phyloP scores from a whole-genome alignment of 37 sponge, comb jelly and placozoan species.

The Oopsacas minuta region DNA sequence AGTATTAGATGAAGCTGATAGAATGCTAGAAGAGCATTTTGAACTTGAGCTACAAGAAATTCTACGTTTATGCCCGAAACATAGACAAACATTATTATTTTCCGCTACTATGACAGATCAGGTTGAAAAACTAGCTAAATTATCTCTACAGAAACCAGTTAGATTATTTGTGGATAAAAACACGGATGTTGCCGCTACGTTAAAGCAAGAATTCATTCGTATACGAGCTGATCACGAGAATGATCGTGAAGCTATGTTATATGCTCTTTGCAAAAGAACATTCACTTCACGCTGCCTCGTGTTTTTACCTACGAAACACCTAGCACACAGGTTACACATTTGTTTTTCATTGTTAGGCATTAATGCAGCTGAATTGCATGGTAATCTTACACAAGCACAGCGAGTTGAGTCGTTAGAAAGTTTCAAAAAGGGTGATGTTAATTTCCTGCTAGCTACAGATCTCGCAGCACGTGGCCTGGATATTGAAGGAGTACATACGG shows the following conservation, averaged over 20 bases:
- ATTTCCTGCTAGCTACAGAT: constrained; percentile 82
- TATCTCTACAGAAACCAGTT: constrained; percentile 85
- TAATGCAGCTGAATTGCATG: constrained; percentile 81
- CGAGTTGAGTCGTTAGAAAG: constrained; percentile 71
- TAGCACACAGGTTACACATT: constrained; percentile 69
- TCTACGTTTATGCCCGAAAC: constrained; percentile 59
- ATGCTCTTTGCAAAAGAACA: constrained; percentile 77
- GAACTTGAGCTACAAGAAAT: constrained; percentile 89
- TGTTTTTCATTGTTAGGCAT: constrained; percentile 70
- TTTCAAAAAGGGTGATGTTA: constrained; percentile 66
- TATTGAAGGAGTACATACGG: constrained; percentile 85
- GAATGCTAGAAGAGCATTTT: constrained; percentile 95
- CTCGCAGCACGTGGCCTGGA: constrained; percentile 91
- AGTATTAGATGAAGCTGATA: constrained; percentile 94
- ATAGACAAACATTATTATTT: constrained; percentile 92
- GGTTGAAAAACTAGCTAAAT: constrained; percentile 79
- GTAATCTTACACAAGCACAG: constrained; percentile 80
- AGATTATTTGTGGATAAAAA: constrained; percentile 86
- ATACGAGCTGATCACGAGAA: constrained; percentile 50
- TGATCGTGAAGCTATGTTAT: constrained; percentile 56
- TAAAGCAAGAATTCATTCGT: constrained; percentile 90
- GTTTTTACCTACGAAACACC: constrained; percentile 76
- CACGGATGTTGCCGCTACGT: constrained; percentile 79
- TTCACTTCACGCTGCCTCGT: constrained; percentile 78
- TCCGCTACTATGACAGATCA: constrained; percentile 99